phyloP scores from a whole-genome alignment of 2,888 invertebrate genomes.

The Protodeltote pygarga region DNA sequence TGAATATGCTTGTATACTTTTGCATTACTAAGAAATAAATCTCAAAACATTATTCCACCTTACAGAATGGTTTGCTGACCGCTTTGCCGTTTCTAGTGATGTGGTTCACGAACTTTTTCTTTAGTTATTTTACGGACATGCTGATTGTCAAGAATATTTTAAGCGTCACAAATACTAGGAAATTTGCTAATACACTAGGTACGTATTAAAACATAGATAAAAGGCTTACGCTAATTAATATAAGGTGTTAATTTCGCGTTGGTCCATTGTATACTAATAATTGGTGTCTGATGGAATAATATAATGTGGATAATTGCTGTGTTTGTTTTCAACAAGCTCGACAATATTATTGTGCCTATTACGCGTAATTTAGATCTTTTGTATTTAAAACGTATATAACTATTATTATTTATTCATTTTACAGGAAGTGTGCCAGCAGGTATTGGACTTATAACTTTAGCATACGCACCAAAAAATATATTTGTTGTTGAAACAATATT shows the following conservation, averaged over 20 bases:
- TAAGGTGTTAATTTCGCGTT: too few species aligned
- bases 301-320: too few species aligned
- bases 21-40: too few species aligned
- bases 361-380: too few species aligned
- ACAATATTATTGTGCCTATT: too few species aligned
- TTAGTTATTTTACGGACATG: slow-evolving; percentile 89
- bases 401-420: slow-evolving; percentile 28
- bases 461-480: slow-evolving; percentile 81
- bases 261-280: too few species aligned
- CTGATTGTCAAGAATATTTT: slow-evolving; percentile 85
- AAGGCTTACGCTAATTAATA: too few species aligned
- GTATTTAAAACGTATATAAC: too few species aligned
- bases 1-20: too few species aligned
- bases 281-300: too few species aligned
- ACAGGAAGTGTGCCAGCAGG: slow-evolving; percentile 87
- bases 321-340: too few species aligned
- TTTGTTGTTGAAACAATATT: slow-evolving; percentile 85
- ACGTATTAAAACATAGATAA: not conserved
- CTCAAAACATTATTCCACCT: too few species aligned
- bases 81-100: slow-evolving; percentile 91
- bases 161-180: slow-evolving; percentile 85
- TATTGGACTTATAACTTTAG: slow-evolving; percentile 84
- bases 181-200: slow-evolving; percentile 86
- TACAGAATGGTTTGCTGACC: slow-evolving; percentile 89
- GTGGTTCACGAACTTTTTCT: slow-evolving; percentile 91